Base-by-base conservation (phyloP, 2,888 invertebrate species). In the Epistrophe grossulariae region DNA sequence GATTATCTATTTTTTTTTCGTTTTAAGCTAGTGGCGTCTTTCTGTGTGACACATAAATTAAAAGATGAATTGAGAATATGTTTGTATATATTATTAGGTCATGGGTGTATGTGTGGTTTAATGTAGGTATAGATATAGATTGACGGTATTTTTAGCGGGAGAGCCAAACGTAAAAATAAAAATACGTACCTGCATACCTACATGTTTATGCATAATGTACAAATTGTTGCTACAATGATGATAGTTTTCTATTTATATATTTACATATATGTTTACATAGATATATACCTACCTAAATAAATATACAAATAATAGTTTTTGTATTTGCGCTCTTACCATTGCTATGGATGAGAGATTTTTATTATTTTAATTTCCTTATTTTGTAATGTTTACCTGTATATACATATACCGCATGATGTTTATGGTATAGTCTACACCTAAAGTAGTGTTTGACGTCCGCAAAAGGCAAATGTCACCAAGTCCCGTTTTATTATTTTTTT, bases 381-480 rank as follows among this genome's bases (percentile, higher is more conserved):
- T 52, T 52, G 52, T 52, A 40, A 70, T 70, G 70, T 70, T 70
- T 70, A 70, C 70, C 70, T 70, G 70, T n/a, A 17, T 17, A 38
- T 17, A 19, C 7, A 31, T 31, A 35, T 31, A 35, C 40, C 35
- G 55, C 4, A 59, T 35, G 35, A 59, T 35, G 35, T 43, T 62
- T 62, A 43, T 62, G 43, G 40, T 43, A 31, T 4, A 28, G 60
- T 40, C 60, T 62, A 9, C 7, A 43, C 40, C 62, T 24, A 17
- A 62, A 40, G 40, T 62, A 43, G 24, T 15, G 4, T 24, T 62
- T 40, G 9, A 24, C 15, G 40, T 40, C 71, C 60, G 11, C 52
- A 84, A 80, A 80, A 80, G 85, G 85, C 64, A 82, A 83, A 76
- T 83, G 71, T 79, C 74, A 79, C 24, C 55, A 35, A 55, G 76